A percentile compares a stretch with the other conserved stretches of the same genome.
These are phyloP conservation scores for Pogonomyrmex californicus DNA, from an alignment of 1,140 invertebrate species.

Conservation along the genomic window DNA sequence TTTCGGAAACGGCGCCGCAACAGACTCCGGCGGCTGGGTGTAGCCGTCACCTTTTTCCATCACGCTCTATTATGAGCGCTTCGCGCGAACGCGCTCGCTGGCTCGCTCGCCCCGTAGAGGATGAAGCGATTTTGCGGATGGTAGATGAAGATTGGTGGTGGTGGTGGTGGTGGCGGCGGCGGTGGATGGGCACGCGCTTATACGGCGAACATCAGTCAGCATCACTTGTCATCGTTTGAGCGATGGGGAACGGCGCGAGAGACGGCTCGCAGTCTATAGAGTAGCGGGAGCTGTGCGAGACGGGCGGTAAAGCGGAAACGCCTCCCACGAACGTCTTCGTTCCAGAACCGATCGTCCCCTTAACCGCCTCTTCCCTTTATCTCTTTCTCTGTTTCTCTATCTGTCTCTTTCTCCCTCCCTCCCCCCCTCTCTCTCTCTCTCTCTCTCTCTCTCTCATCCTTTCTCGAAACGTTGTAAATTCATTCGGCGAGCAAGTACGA, in stretches of 20 bases:
- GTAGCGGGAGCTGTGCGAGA: constrained; percentile 64
- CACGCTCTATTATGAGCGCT: constrained; percentile 42
- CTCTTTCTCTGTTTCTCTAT: not conserved
- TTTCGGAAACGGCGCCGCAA: constrained; percentile 43
- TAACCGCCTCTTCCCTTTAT: not conserved
- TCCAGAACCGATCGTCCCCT: constrained; percentile 18
- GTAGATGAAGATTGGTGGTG: constrained; percentile 30
- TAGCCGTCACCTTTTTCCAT: constrained; percentile 56
- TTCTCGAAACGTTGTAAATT: constrained; percentile 66
- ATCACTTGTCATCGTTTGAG: constrained; percentile 81
- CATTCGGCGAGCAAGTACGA: constrained; percentile 36
- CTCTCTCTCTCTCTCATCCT: constrained; percentile 19
- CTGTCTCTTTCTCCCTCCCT: not conserved
- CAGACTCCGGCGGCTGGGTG: constrained; percentile 14
- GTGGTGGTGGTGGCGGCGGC: not conserved
- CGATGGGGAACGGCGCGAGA: constrained; percentile 70
- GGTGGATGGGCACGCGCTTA: constrained; percentile 55
- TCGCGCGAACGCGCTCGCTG: not conserved
- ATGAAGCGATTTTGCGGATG: constrained; percentile 16
- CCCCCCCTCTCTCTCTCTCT: constrained; percentile 1
- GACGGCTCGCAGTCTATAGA: constrained; percentile 54
- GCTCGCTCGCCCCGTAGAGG: not conserved
- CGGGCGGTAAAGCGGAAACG: constrained; percentile 65
- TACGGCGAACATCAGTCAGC: constrained; percentile 78
- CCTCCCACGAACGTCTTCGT: constrained; percentile 62